phyloP scores from a whole-genome alignment of 2,113 vertebrate genomes.

The Grammomys dolichurus region DNA sequence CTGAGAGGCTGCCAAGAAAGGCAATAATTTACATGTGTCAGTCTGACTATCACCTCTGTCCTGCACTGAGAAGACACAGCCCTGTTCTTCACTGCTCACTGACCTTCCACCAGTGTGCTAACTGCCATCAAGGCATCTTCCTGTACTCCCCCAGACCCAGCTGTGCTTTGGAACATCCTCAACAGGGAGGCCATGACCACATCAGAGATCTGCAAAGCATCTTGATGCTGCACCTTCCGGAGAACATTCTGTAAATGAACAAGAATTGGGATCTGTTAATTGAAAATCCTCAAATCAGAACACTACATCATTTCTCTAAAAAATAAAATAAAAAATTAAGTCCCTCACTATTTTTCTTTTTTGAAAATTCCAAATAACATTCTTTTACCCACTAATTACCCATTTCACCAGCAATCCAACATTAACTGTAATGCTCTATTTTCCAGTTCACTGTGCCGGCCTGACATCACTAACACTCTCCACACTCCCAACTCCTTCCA shows the following conservation, averaged over 20 bases:
- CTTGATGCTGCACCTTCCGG: constrained; percentile 97
- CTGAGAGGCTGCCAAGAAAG: background rate
- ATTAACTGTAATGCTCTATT: constrained; percentile 8
- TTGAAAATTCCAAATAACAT: background rate
- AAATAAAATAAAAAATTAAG: constrained; percentile 5
- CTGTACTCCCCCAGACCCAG: constrained; percentile 96
- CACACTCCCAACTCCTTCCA: background rate
- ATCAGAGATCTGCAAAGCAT: constrained; percentile 98
- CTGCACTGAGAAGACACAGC: background rate
- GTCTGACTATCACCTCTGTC: background rate
- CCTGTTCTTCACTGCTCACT: background rate
- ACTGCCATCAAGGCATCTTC: constrained; percentile 99
- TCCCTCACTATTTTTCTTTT: background rate
- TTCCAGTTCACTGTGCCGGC: constrained; percentile 55
- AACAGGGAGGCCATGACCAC: constrained; percentile 98
- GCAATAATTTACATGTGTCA: background rate
- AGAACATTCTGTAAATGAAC: constrained; percentile 92
- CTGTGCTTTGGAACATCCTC: constrained; percentile 99
- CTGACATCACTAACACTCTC: background rate
- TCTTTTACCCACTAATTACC: background rate
- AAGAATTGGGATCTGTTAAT: constrained; percentile 24
- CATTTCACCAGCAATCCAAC: background rate
- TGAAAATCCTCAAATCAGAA: constrained; percentile 49
- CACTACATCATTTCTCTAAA: background rate
- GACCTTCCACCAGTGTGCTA: constrained; percentile 98